Evolutionary conservation across 1,140 invertebrate species (phyloP).

Genomic region (Hormaphis cornu): DNA sequence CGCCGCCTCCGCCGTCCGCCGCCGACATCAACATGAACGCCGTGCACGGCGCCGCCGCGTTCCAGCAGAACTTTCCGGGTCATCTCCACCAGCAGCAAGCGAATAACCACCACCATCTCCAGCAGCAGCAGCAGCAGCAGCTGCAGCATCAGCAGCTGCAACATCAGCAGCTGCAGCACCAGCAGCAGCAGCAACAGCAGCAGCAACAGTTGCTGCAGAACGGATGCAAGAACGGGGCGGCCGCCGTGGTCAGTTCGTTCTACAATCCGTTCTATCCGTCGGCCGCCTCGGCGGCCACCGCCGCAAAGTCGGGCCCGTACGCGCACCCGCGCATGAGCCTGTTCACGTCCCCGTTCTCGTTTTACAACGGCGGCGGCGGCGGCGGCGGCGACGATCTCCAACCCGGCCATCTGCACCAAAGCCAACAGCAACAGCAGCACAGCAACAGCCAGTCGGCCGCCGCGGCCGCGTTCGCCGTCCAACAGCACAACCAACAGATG

Average conservation of each 20-base stretch:
- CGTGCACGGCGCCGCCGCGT: conserved; percentile 43
- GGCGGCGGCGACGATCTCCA: background rate
- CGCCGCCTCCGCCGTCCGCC: background rate
- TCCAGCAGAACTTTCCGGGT: conserved; percentile 55
- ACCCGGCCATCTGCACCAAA: background rate
- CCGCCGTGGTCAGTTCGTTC: conserved; percentile 52
- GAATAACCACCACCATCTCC: no score
- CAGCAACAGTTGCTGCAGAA: no score
- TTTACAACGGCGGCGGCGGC: conserved; percentile 4
- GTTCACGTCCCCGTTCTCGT: conserved; percentile 24
- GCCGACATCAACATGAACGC: conserved; percentile 27
- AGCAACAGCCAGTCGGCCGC: conserved; percentile 3
- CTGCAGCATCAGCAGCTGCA: conserved; percentile 39
- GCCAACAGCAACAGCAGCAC: background rate
- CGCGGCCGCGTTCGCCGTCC: conserved; percentile 1
- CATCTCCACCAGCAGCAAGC: conserved; percentile 48
- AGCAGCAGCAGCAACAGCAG: conserved; percentile 44
- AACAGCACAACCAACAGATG: background rate
- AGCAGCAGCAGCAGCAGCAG: conserved; percentile 37
- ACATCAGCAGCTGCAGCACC: conserved; percentile 46
- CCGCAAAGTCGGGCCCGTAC: conserved; percentile 28
- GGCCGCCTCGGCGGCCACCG: conserved; percentile 27
- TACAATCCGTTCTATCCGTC: conserved; percentile 51
- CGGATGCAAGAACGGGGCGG: conserved; percentile 36
- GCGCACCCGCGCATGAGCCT: conserved; percentile 23